Base-by-base conservation (phyloP, 2,888 invertebrate species). In the Eupithecia vulgata region DNA sequence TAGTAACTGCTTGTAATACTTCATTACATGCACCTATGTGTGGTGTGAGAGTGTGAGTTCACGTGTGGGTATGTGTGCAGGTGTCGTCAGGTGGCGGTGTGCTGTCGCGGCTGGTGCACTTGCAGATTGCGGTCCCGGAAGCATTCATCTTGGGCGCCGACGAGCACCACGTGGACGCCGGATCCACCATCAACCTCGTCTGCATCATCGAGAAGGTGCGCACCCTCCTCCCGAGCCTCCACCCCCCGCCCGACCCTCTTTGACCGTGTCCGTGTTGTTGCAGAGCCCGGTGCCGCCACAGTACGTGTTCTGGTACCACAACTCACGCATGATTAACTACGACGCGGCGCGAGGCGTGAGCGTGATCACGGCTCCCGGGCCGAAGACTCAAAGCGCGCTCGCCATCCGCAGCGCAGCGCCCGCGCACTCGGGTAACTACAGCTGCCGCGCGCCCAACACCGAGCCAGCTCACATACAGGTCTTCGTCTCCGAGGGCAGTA, bases 291-390 rank as follows among this genome's bases (percentile, higher is more conserved):
- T 97, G 87, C 98, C 98, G 81, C 98, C 98, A 80, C 98, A 98
- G 94, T 98, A 98, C 95, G 98, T 98, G 88, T 98, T 98, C 95
- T 98, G 98, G 98, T 98, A 97, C 95, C 98, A 98, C 95, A 98
- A 98, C 95, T 97, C 97, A 91, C 97, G 97, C 88, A 98, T 98
- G 97, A 98, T 98, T 95, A 98, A 98, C 95, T 98, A 98, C 94
- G 98, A 98, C 93, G 97, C 96, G 84, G 95, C 97, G 83, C 96
- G 98, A 85, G 97, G 97, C 81, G 97, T 98, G 81, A 95, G 95
- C 81, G 98, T 98, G 86, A 96, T 96, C 89, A 98, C 98, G 80
- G 97, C 97, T 91, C 97, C 97, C 79, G 98, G 97, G 79, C 96
- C 97, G 86, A 96, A 96, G 88, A 98, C 98, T 80, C 97, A 98